These are phyloP conservation scores for Altica lythri DNA, from an alignment of 2,888 invertebrate species.

Conservation along the genomic window DNA sequence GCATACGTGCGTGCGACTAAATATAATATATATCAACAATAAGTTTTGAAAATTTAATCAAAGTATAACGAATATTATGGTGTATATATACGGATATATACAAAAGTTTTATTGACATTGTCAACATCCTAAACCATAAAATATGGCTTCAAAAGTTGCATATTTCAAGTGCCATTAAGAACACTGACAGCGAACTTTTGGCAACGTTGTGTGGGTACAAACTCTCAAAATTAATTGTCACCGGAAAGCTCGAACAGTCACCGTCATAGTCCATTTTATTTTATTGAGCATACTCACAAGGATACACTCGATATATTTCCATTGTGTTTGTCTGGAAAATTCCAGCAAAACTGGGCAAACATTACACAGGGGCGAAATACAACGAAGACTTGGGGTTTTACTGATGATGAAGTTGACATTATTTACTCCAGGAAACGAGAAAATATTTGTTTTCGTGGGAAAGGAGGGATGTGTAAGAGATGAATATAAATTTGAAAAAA, in stretches of 20 bases:
- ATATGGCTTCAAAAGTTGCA: too few relatives aligned
- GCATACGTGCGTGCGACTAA: too few relatives aligned
- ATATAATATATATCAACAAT: too few relatives aligned
- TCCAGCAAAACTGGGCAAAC: slow-evolving; percentile 9
- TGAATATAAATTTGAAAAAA: too few relatives aligned
- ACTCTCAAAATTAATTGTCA: slow-evolving; percentile 8
- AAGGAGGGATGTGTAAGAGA: neutral
- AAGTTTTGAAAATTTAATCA: too few relatives aligned
- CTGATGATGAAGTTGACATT: slow-evolving; percentile 1
- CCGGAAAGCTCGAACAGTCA: slow-evolving; percentile 3
- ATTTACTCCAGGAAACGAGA: slow-evolving; percentile 6
- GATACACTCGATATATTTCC: slow-evolving; percentile 25
- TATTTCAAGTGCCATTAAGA: too few relatives aligned
- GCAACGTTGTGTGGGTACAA: neutral
- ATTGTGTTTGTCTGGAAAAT: slow-evolving; percentile 20
- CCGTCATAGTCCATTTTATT: slow-evolving; percentile 11
- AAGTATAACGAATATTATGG: too few relatives aligned
- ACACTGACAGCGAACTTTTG: too few relatives aligned
- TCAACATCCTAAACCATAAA: too few relatives aligned
- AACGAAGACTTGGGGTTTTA: neutral
- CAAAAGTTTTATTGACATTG: too few relatives aligned
- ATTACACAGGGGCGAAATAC: neutral
- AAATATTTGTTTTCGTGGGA: slow-evolving; percentile 5
- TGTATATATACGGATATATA: too few relatives aligned
- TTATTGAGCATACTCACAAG: slow-evolving; percentile 10